These are phyloP conservation scores for Pseudomugil tenellus DNA, from an alignment of 2,797 vertebrate species.

Conservation along the genomic window DNA sequence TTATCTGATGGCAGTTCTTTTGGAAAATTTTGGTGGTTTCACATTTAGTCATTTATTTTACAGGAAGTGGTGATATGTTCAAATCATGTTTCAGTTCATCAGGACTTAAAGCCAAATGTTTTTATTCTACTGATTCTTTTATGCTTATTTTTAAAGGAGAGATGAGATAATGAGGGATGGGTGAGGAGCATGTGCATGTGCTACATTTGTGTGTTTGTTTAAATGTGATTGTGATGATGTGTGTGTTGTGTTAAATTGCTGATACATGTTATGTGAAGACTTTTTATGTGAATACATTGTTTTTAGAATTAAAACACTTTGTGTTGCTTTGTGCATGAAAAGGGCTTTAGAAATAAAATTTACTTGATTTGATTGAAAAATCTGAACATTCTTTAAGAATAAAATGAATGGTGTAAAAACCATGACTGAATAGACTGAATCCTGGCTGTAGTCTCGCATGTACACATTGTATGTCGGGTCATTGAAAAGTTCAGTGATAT, in stretches of 20 bases:
- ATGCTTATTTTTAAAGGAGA: no score
- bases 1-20: slow-evolving; percentile 2
- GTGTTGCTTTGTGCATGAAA: no score
- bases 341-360: no score
- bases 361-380: not conserved
- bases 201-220: no score
- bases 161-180: no score
- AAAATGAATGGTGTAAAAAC: not conserved
- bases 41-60: not conserved
- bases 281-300: no score
- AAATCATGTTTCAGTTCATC: not conserved
- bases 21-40: not conserved
- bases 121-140: no score
- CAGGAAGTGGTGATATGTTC: not conserved
- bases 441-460: not conserved
- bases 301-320: no score
- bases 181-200: no score
- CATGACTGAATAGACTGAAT: not conserved
- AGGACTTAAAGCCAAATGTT: not conserved
- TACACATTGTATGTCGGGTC: not conserved
- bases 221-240: no score
- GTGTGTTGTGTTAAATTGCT: no score
- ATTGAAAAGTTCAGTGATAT: not conserved
- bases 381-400: not conserved
- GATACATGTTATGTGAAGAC: no score